Evolutionary conservation across 2,113 vertebrate genomes (phyloP), one percentile per base, ranked within the genome.

Genomic region (Oryzias woworae): DNA sequence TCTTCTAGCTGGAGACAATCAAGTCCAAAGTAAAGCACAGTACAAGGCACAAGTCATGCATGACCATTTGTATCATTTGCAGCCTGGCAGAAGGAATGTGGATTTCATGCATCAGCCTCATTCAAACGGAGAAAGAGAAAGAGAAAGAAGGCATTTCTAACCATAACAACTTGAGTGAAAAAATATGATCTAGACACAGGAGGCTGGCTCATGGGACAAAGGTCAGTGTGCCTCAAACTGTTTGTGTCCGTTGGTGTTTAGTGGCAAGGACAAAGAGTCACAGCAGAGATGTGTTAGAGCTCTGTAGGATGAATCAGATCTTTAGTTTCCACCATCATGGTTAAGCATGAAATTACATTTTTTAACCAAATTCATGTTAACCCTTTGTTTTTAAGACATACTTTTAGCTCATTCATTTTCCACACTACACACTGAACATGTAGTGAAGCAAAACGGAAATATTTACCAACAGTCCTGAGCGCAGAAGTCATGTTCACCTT

Each of bases 231-330:
- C 75, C 68, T 52, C 53, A 61, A 78, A 80, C 72, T 66, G 57
- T 55, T 36, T 66, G 53, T 54, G 80, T 84, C 85, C 57, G 8
- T 59, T 63, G 55, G 66, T 36, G 66, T 59, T 49, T 58, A 72
- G 72, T 70, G 75, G 75, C 82, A 82, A 86, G 80, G 84, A 66
- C 85, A 77, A 23, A 15, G 16, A 66, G 73, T 85, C 78, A 80
- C 71, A 78, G 66, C 31, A 44, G 50, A 54, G 43, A 71, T 75
- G 75, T 62, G 54, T 80, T 63, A 64, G 23, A 5, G n/a, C 53
- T 62, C 18, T 44, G 41, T 53, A 65, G 14, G 7, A 72, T 59
- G 47, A 53, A 74, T 73, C 36, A 12, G 36, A 36, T 10, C 36
- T 36, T 12, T 36, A 12, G 36, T 36, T 36, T 36, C 36, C 36